Base-by-base conservation (phyloP, 2,797 vertebrate species). In the Gymnoscopelus braueri region DNA sequence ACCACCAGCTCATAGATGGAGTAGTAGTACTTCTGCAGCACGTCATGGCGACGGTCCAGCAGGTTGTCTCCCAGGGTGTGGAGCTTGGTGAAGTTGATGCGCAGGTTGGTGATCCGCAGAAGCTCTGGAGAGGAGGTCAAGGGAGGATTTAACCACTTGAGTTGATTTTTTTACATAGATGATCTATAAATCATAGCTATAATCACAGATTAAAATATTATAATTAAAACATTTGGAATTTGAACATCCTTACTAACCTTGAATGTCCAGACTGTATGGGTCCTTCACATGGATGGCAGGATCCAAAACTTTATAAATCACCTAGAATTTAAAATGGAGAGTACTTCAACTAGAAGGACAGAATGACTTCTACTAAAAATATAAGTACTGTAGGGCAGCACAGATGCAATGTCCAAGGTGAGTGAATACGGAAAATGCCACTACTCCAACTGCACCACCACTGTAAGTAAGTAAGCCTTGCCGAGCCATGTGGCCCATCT, bases 1-100 rank as follows among this genome's bases (percentile, higher is more conserved):
- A 98, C 94, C 71, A 98, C 97, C 91, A 99, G 91, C 87, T 99
- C 97, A 0, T 97, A 96, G 60, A 99, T 85, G 0, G 97, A 94
- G 0, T 98, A 99, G 86, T 99, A 99, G 81, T 99, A 99, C 71
- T 98, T 98, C 75, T 97, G 93, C 59, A 95, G 87, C 23, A 97
- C 94, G 3, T 96, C 95, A 0, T 79, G 81, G 5, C 96, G 92
- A 0, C 87, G 80, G 84, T 96, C 95, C 78, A 95, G 81, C 48
- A 95, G 92, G 85, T 96, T 94, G 58, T 95, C 94, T 24, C 93
- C 94, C 77, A 95, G 86, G 4, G 92, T 95, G 86, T 95, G 94
- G 0, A 95, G 90, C 80, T 94, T 95, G 63, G 94, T 95, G 79
- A 96, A 94, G 88, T 94, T 95, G 63, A 95, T 94, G 2, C 89